These are phyloP conservation scores for Brachionus rubens DNA, from an alignment of 1,140 invertebrate genomes.

Conservation along the genomic window DNA sequence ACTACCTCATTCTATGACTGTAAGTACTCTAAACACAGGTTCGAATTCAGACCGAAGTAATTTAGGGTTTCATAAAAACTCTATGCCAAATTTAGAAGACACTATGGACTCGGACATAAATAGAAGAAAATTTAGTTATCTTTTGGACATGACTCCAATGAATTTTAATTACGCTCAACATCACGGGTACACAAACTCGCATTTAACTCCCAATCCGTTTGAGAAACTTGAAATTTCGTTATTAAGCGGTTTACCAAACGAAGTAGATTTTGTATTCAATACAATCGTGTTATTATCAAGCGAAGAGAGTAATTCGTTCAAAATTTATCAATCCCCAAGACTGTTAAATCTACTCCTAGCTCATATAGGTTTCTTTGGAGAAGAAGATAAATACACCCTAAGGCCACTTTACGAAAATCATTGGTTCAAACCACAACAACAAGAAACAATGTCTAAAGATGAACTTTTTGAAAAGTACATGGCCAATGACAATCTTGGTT, in stretches of 20 bases:
- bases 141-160: constrained; percentile 62
- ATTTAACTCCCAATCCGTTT: constrained; percentile 61
- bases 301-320: constrained; percentile 81
- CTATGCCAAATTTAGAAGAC: constrained; percentile 30
- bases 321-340: constrained; percentile 75
- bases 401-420: constrained; percentile 28
- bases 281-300: constrained; percentile 90
- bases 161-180: constrained; percentile 79
- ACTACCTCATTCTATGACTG: constrained; percentile 9
- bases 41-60: not conserved
- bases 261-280: constrained; percentile 96
- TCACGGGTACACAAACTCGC: constrained; percentile 55
- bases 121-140: constrained; percentile 34
- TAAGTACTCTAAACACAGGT: not conserved
- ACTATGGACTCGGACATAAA: constrained; percentile 1
- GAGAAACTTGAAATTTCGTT: constrained; percentile 82
- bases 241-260: constrained; percentile 89
- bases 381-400: constrained; percentile 16
- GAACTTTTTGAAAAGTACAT: not conserved
- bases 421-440: not conserved
- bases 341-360: constrained; percentile 82
- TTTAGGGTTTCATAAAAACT: constrained; percentile 15
- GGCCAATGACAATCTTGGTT: not conserved
- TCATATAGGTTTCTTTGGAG: constrained; percentile 80
- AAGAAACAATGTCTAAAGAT: not conserved